Conservation (phyloP, 1,140 invertebrate species). For the Homalodisca vitripennis region DNA sequence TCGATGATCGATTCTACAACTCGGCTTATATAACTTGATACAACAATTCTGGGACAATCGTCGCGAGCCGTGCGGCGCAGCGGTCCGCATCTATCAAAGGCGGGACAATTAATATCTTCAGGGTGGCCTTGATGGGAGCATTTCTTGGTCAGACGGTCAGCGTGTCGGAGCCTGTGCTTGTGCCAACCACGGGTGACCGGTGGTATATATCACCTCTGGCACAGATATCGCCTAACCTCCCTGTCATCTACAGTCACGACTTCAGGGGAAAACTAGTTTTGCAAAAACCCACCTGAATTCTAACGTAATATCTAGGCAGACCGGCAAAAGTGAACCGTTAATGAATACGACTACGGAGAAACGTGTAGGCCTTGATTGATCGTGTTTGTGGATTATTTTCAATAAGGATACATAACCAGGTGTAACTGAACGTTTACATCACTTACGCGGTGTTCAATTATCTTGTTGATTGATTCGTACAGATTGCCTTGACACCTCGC, state of each 20-base stretch:
- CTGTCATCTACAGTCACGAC: neutral
- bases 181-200: too few species aligned
- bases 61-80: too few species aligned
- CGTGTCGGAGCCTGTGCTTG: neutral
- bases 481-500: too few species aligned
- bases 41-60: constrained; percentile 13
- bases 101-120: constrained; percentile 18
- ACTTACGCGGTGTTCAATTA: too few species aligned
- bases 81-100: constrained; percentile 13
- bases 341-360: too few species aligned
- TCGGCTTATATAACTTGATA: constrained; percentile 18
- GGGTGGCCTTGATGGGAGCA: neutral
- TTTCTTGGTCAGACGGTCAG: constrained; percentile 15
- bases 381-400: too few species aligned
- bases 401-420: too few species aligned
- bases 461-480: too few species aligned
- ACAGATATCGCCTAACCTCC: neutral
- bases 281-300: constrained; percentile 24
- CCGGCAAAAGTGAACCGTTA: too few species aligned
- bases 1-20: neutral
- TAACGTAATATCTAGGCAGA: too few species aligned
- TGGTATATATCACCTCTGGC: constrained; percentile 12
- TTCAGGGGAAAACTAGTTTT: neutral
- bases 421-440: too few species aligned
- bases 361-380: too few species aligned